These are phyloP conservation scores for Bubo scandiacus DNA, from an alignment of 2,113 vertebrate genomes.

Conservation along the genomic window DNA sequence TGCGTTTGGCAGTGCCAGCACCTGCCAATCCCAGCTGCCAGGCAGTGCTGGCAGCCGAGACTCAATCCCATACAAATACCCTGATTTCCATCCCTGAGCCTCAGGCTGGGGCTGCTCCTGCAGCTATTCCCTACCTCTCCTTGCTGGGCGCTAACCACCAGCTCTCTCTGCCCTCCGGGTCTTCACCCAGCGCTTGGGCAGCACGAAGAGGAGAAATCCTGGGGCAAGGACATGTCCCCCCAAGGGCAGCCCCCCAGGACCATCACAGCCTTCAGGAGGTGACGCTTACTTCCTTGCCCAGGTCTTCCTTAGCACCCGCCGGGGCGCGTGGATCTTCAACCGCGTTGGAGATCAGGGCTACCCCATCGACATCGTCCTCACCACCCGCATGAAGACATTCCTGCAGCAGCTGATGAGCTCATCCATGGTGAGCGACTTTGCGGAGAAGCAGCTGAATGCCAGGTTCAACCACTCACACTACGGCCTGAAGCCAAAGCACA, in stretches of 20 bases:
- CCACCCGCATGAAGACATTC: background rate
- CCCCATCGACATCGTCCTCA: background rate
- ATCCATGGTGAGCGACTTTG: conserved; percentile 23
- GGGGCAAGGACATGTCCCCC: accelerated
- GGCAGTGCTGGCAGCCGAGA: background rate
- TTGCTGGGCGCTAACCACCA: background rate
- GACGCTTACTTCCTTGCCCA: conserved; percentile 34
- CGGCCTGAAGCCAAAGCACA: conserved; percentile 79
- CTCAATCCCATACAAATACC: accelerated
- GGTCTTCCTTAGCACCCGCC: conserved; percentile 91
- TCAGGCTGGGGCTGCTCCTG: background rate
- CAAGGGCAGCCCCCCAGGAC: background rate
- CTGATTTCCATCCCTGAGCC: accelerated
- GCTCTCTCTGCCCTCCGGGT: background rate
- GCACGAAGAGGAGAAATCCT: background rate
- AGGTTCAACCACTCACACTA: conserved; percentile 80
- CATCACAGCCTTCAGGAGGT: background rate
- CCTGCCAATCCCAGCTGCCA: background rate
- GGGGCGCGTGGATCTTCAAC: conserved; percentile 84
- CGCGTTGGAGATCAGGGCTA: conserved; percentile 70
- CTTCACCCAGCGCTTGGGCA: background rate
- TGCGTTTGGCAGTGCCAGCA: background rate
- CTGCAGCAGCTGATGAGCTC: background rate
- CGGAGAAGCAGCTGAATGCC: conserved; percentile 74
- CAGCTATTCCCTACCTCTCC: background rate